phyloP scores from a whole-genome alignment of 2,888 invertebrate species.

The Cephonodes hylas region DNA sequence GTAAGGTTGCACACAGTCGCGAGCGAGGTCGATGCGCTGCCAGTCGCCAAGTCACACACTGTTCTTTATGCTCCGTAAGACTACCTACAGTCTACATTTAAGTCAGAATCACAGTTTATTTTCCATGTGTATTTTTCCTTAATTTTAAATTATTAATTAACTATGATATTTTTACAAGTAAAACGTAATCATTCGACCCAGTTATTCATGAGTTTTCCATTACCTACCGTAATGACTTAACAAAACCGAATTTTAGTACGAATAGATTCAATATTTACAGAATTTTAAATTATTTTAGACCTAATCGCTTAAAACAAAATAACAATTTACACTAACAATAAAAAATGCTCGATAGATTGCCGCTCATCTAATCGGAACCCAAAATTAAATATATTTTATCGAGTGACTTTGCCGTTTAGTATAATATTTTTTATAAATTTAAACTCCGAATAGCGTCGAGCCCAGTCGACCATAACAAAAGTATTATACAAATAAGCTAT shows the following conservation, averaged over 20 bases:
- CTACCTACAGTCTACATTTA: constrained; percentile 76
- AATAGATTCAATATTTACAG: constrained; percentile 77
- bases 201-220: constrained; percentile 67
- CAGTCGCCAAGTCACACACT: constrained; percentile 34
- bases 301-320: constrained; percentile 80
- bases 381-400: constrained; percentile 74
- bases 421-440: constrained; percentile 70
- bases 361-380: constrained; percentile 72
- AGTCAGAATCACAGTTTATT: constrained; percentile 82
- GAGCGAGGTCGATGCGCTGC: constrained; percentile 32
- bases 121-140: constrained; percentile 74
- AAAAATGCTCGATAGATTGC: constrained; percentile 79
- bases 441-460: constrained; percentile 78
- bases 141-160: constrained; percentile 58
- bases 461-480: constrained; percentile 79
- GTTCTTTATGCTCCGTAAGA: constrained; percentile 62
- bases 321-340: constrained; percentile 81
- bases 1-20: too few relatives aligned
- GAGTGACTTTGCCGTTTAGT: constrained; percentile 72
- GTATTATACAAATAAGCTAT: constrained; percentile 73
- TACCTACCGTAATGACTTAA: constrained; percentile 74
- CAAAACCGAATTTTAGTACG: constrained; percentile 72
- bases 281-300: constrained; percentile 76
- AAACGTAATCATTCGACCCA: constrained; percentile 71
- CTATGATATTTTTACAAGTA: constrained; percentile 60